A percentile compares a stretch with the other conserved stretches of the same genome.
phyloP scores from a whole-genome alignment of 2,888 invertebrate genomes.

The Eristalis tenax region DNA sequence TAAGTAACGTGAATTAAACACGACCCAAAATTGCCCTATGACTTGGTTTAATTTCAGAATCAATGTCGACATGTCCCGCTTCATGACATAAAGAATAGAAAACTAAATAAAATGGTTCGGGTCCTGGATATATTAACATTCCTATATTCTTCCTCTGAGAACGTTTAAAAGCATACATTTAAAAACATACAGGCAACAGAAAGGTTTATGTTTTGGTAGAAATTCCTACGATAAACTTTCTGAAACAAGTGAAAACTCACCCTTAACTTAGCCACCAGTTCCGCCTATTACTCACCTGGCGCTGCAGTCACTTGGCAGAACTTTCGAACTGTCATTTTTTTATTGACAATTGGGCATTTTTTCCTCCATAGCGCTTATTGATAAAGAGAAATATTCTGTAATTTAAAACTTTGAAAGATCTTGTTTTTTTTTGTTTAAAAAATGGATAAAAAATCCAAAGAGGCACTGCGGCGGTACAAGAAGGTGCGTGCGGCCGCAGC shows the following conservation, averaged over 20 bases:
- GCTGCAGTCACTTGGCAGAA: neutral
- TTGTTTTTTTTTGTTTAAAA: neutral
- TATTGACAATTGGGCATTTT: slow-evolving; percentile 36
- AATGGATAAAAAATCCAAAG: slow-evolving; percentile 81
- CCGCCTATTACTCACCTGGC: neutral
- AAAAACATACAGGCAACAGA: too few species aligned
- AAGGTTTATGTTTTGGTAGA: too few species aligned
- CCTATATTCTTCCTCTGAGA: too few species aligned
- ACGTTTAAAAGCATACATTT: too few species aligned
- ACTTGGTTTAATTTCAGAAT: too few species aligned
- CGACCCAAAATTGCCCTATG: too few species aligned
- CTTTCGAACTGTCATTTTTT: neutral
- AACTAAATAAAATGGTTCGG: too few species aligned
- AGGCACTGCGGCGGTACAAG: slow-evolving; percentile 79
- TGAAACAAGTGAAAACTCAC: neutral
- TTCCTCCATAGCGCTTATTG: neutral
- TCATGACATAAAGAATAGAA: too few species aligned
- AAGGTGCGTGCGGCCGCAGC: slow-evolving; percentile 78
- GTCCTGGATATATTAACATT: too few species aligned
- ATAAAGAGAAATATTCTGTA: neutral
- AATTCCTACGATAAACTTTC: neutral
- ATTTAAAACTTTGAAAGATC: neutral
- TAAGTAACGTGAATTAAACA: too few species aligned
- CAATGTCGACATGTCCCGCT: too few species aligned
- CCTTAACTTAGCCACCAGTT: neutral